These are phyloP conservation scores for Oreochromis mossambicus DNA, from an alignment of 2,797 vertebrate genomes.

Conservation along the genomic window DNA sequence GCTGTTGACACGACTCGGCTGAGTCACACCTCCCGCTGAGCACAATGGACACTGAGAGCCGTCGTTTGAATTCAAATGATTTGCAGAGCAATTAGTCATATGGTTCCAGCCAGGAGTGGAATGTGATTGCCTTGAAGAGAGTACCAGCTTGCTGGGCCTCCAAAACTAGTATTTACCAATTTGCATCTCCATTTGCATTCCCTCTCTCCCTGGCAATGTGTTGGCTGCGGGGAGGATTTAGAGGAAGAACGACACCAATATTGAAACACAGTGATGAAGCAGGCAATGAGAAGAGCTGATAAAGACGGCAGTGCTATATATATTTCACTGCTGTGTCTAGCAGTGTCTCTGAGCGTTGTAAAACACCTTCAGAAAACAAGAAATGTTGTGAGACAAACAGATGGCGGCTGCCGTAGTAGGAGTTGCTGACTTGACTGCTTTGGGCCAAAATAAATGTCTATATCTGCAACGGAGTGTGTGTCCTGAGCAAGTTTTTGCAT, in stretches of 20 bases:
- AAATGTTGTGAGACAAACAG: slow-evolving; percentile 62
- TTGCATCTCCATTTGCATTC: slow-evolving; percentile 57
- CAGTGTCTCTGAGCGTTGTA: slow-evolving; percentile 21
- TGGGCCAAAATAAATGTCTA: slow-evolving; percentile 52
- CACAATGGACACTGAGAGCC: slow-evolving; percentile 27
- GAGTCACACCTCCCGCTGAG: slow-evolving; percentile 33
- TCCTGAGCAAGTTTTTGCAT: background rate
- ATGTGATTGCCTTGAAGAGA: slow-evolving; percentile 47
- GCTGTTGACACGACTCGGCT: slow-evolving; percentile 39
- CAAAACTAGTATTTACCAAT: slow-evolving; percentile 58
- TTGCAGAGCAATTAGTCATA: slow-evolving; percentile 42
- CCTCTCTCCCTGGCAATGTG: slow-evolving; percentile 24
- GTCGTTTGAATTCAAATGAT: slow-evolving; percentile 41
- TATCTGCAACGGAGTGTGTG: slow-evolving; percentile 35
- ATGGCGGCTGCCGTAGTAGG: slow-evolving; percentile 45
- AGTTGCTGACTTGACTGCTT: slow-evolving; percentile 62
- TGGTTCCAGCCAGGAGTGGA: slow-evolving; percentile 39
- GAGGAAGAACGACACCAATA: slow-evolving; percentile 51
- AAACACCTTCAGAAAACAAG: slow-evolving; percentile 51
- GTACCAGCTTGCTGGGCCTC: slow-evolving; percentile 32
- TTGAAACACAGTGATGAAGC: slow-evolving; percentile 47
- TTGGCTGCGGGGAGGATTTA: slow-evolving; percentile 48
- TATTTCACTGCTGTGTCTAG: slow-evolving; percentile 27
- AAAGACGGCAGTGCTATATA: slow-evolving; percentile 27
- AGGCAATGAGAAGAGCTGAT: slow-evolving; percentile 48